phyloP scores from a whole-genome alignment of 37 sponge, comb jelly and placozoan species.

The Theonella swinhoei region DNA sequence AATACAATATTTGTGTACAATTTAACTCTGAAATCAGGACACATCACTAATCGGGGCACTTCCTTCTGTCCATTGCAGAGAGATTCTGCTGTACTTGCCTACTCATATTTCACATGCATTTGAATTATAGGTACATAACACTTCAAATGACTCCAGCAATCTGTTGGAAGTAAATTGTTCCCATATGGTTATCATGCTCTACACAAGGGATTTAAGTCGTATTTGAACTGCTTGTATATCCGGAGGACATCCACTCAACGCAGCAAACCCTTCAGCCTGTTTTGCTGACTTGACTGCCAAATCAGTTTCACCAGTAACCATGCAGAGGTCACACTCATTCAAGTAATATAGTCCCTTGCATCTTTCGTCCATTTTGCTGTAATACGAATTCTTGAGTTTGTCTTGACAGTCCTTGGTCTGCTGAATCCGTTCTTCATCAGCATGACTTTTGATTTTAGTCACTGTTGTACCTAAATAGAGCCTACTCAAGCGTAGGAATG shows the following conservation, averaged over 20 bases:
- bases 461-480: constrained; percentile 15
- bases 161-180: too few species aligned
- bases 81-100: too few species aligned
- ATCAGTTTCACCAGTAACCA: background rate
- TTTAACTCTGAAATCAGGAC: too few species aligned
- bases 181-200: too few species aligned
- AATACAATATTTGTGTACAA: too few species aligned
- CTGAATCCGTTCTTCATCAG: background rate
- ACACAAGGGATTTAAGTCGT: background rate
- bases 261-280: background rate
- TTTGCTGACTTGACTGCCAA: background rate
- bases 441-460: background rate
- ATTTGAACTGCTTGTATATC: constrained; percentile 11
- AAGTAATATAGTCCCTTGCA: constrained; percentile 18
- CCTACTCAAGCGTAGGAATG: constrained; percentile 4
- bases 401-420: background rate
- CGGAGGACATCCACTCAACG: background rate
- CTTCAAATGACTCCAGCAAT: too few species aligned
- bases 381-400: background rate
- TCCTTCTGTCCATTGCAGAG: too few species aligned
- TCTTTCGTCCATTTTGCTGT: background rate
- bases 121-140: too few species aligned
- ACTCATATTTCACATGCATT: too few species aligned
- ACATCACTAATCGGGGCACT: too few species aligned
- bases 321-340: background rate